These are phyloP conservation scores for Drosophila punjabiensis DNA, from an alignment of 1,140 invertebrate species.

Conservation along the genomic window DNA sequence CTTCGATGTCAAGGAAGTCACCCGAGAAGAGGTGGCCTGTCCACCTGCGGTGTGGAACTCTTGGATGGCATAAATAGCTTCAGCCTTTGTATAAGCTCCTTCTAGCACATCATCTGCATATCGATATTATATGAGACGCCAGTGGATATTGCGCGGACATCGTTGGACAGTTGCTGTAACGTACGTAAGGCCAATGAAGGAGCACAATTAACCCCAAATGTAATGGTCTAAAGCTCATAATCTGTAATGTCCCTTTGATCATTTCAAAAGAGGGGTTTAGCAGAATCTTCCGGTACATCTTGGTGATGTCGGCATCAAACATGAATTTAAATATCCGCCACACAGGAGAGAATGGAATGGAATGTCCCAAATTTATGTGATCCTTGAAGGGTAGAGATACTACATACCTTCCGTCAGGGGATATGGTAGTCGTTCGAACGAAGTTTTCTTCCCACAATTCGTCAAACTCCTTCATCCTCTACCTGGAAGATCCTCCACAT, in stretches of 20 bases:
- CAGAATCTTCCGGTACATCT: not conserved
- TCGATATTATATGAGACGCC: not conserved
- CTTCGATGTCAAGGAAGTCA: too few species aligned
- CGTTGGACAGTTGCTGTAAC: not conserved
- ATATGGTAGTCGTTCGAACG: not conserved
- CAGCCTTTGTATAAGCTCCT: not conserved
- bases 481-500: too few species aligned
- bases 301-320: not conserved
- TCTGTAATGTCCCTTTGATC: not conserved
- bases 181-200: too few species aligned
- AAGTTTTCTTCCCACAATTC: not conserved
- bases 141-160: not conserved
- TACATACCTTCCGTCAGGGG: too few species aligned
- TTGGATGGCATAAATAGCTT: too few species aligned
- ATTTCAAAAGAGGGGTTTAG: not conserved
- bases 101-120: not conserved
- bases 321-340: too few species aligned
- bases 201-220: not conserved
- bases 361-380: too few species aligned
- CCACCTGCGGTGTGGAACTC: too few species aligned
- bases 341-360: too few species aligned
- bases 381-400: too few species aligned
- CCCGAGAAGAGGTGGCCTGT: not conserved
- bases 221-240: not conserved
- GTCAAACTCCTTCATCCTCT: too few species aligned